Percentiles rank a stretch among this genome's conserved stretches.
Conservation (phyloP, 2,888 invertebrate species). For the Protula sp. region DNA sequence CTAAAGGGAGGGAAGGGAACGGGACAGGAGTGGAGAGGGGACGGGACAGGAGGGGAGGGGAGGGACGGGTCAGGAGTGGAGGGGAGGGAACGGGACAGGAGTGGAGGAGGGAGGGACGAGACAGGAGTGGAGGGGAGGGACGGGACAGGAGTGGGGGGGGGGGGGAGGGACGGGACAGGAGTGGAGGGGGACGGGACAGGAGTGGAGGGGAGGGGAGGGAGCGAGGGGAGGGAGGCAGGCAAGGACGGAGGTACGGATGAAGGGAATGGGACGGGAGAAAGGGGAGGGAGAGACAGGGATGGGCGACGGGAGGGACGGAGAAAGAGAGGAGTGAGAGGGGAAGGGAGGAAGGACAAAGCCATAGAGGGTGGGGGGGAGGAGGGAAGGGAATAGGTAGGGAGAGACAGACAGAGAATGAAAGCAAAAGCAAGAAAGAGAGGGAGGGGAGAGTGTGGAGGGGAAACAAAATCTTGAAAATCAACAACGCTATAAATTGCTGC, state of each 20-base stretch:
- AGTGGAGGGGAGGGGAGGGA: neutral
- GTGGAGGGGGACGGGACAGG: neutral
- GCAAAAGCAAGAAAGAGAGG: no score
- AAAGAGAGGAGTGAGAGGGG: conserved; percentile 7
- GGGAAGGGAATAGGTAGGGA: no score
- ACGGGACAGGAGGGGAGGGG: neutral
- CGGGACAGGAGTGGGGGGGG: conserved; percentile 4
- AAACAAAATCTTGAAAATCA: no score
- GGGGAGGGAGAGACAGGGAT: conserved; percentile 3
- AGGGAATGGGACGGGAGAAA: neutral
- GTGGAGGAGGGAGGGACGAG: neutral
- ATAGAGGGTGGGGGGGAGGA: conserved; percentile 4
- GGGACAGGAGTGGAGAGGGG: neutral
- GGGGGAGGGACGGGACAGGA: conserved; percentile 1
- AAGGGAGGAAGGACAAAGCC: conserved; percentile 13
- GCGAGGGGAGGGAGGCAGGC: conserved; percentile 1
- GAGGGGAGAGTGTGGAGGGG: no score
- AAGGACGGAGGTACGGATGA: conserved; percentile 2
- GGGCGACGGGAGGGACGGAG: conserved; percentile 2
- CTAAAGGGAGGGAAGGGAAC: no score
- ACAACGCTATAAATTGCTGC: no score
- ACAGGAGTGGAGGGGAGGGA: neutral
- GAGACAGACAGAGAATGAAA: no score
- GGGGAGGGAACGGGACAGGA: no score
- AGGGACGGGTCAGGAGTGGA: neutral